Evolutionary conservation across 1,140 invertebrate species (phyloP), one percentile per base, ranked within the genome.

Genomic region (Cardiocondyla obscurior): DNA sequence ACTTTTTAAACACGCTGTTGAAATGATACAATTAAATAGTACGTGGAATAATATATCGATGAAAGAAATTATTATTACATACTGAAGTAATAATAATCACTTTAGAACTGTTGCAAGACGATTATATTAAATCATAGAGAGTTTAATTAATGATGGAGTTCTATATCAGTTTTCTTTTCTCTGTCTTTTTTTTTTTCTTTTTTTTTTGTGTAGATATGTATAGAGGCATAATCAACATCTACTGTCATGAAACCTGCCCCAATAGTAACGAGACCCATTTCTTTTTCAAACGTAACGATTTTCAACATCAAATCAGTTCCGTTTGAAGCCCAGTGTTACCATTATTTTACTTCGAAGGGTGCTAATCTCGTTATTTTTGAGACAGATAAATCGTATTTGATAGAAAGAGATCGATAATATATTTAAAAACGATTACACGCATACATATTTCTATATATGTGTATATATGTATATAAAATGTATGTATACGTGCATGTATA

Each of bases 131-230:
- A 92, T 92, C 86, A 92, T 94, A 93, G 91, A 94, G 91, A 94
- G 92, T 94, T 93, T 93, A 94, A 94, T 89, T 91, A 93, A 92
- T 87, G 90, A 93, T 92, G 92, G 89, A 93, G 88, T 88, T 92
- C 91, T 94, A 93, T 93, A 92, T 93, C 92, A 93, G 90, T 90
- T 90, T 93, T 93, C 14, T 33, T 85, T 90, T 89, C 89, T 88
- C 4, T n/a, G n/a, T n/a, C n/a, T n/a, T n/a, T n/a, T 90, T 90
- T 93, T 93, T 14, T 33, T 85, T 90, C 88, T 89, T 88, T 1
- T 92, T 46, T 22, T 87, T 90, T 89, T 90, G 89, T 94, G 92
- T 94, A 94, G 92, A 94, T 94, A 93, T 94, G 92, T 93, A 93
- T 93, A 93, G 91, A 93, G 84, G 92, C 91, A 82, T 88, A 85